Base-by-base conservation (phyloP, 2,888 invertebrate genomes). In the Caenorhabditis drosophilae region DNA sequence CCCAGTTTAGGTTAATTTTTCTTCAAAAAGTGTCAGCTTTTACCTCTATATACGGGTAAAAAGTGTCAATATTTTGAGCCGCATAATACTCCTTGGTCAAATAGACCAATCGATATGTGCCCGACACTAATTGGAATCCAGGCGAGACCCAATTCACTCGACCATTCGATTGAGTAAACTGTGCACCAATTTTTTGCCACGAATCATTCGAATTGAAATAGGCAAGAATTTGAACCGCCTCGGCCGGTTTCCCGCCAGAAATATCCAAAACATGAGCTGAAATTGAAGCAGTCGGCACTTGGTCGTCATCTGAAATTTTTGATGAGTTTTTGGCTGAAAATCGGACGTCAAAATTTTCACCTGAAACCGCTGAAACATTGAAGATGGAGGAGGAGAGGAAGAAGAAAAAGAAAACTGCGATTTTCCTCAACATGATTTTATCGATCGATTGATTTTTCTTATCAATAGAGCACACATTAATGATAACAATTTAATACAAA, bases 201-300 rank as follows among this genome's bases (percentile, higher is more conserved):
- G 44, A 53, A 56, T 72, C 51, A 26, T 66, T 62, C 34, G 62
- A 42, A 23, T 59, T 61, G 47, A 66, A 47, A 36, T 58, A 75
- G 1, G 75, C 69, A 1, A 73, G 26, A 27, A 78, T 57, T 42
- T 72, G 70, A 22, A 79, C 53, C 25, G 68, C 71, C 2, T 16
- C 56, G 2, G 75, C 79, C 22, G 79, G 79, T 9, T 41, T 27
- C 3, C 79, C 79, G 22, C 52, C 67, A 20, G 78, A 59, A 45
- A 72, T 78, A 55, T 79, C 79, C 38, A 79, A 54, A 15, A 78
- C 78, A 49, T 79, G 79, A 20, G 79, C 66, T 0, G 71, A 72
- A 40, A 67, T 67, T 0, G 70, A 70, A 16, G 67, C 67, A 3
- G 64, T 67, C 22, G 70, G 70, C 6, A 66, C 58, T 15, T 40